Evolutionary conservation across 2,797 vertebrate species (phyloP), one percentile per base, ranked within the genome.

Genomic region (Dromococcyx pavoninus): DNA sequence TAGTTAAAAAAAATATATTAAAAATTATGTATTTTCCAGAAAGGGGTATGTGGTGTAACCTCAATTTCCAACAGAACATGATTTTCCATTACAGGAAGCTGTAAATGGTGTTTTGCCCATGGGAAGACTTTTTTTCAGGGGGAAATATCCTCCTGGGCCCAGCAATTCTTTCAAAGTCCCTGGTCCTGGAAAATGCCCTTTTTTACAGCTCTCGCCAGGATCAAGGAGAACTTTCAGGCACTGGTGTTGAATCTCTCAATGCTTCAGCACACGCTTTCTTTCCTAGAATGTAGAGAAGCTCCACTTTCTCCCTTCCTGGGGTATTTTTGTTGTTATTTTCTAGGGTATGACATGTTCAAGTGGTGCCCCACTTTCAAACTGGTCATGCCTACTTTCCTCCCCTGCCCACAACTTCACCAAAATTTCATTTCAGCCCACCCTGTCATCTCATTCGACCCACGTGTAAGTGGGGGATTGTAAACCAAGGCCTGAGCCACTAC

Each of bases 381-480:
- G 13, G 3, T 25, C 77, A 77, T 16, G 30, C 75, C 30, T 65
- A 33, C 50, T 78, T 92, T 75, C 80, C 96, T 96, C 78, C 92
- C 79, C 78, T 83, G 81, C 64, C 30, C 61, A 60, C 69, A 83
- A 54, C 54, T 78, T 75, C 28, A 58, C 76, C n/a, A 10, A 94
- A 94, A 95, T 70, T 95, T 95, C 94, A 95, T 70, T 95, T 95
- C 87, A 95, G 62, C 86, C 95, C 74, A 94, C 56, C 67, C 64
- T 88, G 66, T 74, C 78, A 78, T 46, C 66, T 78, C 50, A 33
- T 72, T 96, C 86, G 86, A 67, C 32, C 24, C 80, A 43, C 41
- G 69, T 69, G 71, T 57, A 62, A 66, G 86, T 65, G 67, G 67
- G 51, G 65, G 93, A 78, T 28, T 95, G 83, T 89, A 97, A 95